Evolutionary conservation across 2,888 invertebrate genomes (phyloP).

Genomic region (Corbicula japonica): DNA sequence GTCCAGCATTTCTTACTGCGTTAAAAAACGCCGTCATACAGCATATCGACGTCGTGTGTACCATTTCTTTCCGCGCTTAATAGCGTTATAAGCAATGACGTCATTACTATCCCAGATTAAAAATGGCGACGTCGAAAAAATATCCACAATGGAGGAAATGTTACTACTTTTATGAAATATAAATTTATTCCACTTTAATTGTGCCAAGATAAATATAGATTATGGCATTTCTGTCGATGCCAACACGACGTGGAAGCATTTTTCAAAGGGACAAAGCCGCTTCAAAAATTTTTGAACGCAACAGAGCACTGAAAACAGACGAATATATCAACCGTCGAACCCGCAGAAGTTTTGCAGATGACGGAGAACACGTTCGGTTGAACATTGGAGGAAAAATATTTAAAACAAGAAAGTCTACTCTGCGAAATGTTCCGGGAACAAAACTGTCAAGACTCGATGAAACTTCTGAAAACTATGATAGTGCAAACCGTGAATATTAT

Average conservation of each 20-base stretch:
- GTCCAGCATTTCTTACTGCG: too few species aligned
- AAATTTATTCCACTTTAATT: background rate
- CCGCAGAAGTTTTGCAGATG: conserved; percentile 37
- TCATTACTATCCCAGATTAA: conserved; percentile 6
- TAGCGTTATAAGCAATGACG: conserved; percentile 22
- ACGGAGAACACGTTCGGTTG: conserved; percentile 44
- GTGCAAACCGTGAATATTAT: conserved; percentile 64
- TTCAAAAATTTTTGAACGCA: conserved; percentile 37
- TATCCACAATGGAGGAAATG: too few species aligned
- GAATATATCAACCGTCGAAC: conserved; percentile 56
- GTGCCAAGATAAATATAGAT: background rate
- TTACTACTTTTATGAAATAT: background rate
- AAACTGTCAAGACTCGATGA: conserved; percentile 54
- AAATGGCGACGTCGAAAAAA: background rate
- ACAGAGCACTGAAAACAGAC: conserved; percentile 48
- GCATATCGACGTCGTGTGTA: too few species aligned
- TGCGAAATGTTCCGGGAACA: conserved; percentile 64
- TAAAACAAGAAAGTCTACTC: conserved; percentile 58
- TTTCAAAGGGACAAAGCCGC: conserved; percentile 54
- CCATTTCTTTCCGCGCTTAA: background rate
- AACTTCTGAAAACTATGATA: conserved; percentile 48
- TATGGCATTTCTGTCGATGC: conserved; percentile 55
- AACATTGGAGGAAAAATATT: conserved; percentile 68
- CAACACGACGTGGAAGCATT: conserved; percentile 49
- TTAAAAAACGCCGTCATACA: too few species aligned